Base-by-base conservation (phyloP, 30 jellyfish, hydroid and myxozoan species). In the Aurelia coerulea region DNA sequence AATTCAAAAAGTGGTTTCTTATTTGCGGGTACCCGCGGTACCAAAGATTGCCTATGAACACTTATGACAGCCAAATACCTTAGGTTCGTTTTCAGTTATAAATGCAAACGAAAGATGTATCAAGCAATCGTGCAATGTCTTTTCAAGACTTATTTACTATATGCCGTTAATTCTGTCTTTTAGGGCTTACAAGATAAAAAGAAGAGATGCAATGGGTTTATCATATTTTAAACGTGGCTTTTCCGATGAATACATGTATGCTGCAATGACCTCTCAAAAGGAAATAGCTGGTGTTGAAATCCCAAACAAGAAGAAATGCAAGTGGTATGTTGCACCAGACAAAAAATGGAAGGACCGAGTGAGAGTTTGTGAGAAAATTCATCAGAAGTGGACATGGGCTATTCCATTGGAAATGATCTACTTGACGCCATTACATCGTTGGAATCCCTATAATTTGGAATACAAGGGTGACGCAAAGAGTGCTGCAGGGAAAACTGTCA, bases 121-220 rank as follows among this genome's bases (percentile, higher is more conserved):
- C 29, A 23, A 23, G 29, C 29, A 23, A 23, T 23, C 29, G 29
- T 23, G 29, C 29, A 23, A 23, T 23, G 29, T 23, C 29, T 23
- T 23, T 23, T 23, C 29, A 23, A 23, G 29, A 23, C 29, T 23
- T 23, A 23, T 0, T 23, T 23, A 23, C 49, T 39, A 9, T 46
- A 46, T 4, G 8, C 14, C 14, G 56, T 46, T 46, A 4, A 14
- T 46, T 46, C 56, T 46, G 56, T 46, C 14, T 1, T 46, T 46
- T 46, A 46, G 56, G 56, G 13, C 56, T 46, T 46, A 46, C 56
- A 46, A 46, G 56, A 46, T 46, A 46, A 6, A 7, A 17, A 67
- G 92, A 16, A 80, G 66, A 65, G 99, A 94, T 75, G 99, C 99
- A 73, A 89, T 94, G 99, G 99, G 99, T 2, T 80, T 69, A 16